A percentile compares a stretch with the other conserved stretches of the same genome.
Conservation (phyloP, 1,140 invertebrate genomes). For the Macrotrachela quadricornifera region DNA sequence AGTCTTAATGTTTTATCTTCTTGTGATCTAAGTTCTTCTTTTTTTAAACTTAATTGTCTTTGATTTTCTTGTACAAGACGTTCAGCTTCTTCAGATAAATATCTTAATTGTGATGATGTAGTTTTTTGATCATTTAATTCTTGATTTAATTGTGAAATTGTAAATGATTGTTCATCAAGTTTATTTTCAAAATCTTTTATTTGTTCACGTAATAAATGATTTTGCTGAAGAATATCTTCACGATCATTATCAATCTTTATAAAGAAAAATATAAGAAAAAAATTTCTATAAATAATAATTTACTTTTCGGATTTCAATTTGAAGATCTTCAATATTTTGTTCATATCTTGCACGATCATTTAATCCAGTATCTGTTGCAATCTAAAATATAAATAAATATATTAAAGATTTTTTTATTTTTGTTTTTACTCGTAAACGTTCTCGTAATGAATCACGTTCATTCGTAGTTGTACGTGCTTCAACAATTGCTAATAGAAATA, state of each 20-base stretch:
- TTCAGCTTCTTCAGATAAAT: constrained; percentile 4
- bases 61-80: background rate
- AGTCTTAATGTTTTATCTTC: constrained; percentile 3
- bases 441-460: constrained; percentile 27
- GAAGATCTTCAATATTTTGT: constrained; percentile 25
- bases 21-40: constrained; percentile 2
- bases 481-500: constrained; percentile 11
- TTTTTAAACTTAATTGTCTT: constrained; percentile 2
- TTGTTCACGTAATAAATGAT: constrained; percentile 4
- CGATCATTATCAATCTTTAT: background rate
- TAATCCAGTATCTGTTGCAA: constrained; percentile 19
- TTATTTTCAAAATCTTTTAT: constrained; percentile 5
- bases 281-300: no score
- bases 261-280: no score
- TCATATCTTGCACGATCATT: constrained; percentile 19
- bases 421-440: constrained; percentile 19
- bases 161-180: constrained; percentile 3
- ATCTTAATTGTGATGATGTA: constrained; percentile 4
- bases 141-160: background rate
- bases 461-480: constrained; percentile 22
- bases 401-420: no score
- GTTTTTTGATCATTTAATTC: constrained; percentile 6
- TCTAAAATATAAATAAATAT: no score
- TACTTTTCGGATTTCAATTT: background rate
- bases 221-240: background rate